A percentile compares a stretch with the other conserved stretches of the same genome.
Conservation (phyloP, 2,797 vertebrate genomes). For the Anguilla obscura region DNA sequence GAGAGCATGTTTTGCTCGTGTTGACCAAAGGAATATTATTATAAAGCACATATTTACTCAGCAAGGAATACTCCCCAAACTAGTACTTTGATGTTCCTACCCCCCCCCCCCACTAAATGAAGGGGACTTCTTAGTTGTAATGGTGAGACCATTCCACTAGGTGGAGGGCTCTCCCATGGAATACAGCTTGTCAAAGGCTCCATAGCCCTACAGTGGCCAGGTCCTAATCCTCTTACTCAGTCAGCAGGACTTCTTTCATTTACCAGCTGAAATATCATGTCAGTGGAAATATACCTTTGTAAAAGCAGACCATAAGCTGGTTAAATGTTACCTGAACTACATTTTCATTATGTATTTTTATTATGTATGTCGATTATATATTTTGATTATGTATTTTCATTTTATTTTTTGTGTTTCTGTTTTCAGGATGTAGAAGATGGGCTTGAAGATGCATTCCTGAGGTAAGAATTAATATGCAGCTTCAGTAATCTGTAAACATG, state of each 20-base stretch:
- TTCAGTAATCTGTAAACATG: neutral
- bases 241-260: neutral
- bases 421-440: slow-evolving; percentile 79
- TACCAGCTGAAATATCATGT: neutral
- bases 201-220: too few relatives aligned
- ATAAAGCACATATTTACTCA: too few relatives aligned
- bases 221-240: neutral
- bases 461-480: slow-evolving; percentile 64
- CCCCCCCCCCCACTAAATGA: too few relatives aligned
- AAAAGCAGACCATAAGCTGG: neutral
- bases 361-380: slow-evolving; percentile 14
- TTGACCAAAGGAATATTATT: too few relatives aligned
- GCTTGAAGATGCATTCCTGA: slow-evolving; percentile 74
- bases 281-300: neutral
- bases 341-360: neutral
- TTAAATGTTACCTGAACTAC: neutral
- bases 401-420: slow-evolving; percentile 5
- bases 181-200: neutral
- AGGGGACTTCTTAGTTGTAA: neutral
- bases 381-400: neutral
- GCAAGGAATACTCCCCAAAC: too few relatives aligned
- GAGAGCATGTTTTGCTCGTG: too few relatives aligned
- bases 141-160: slow-evolving; percentile 55
- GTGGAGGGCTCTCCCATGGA: slow-evolving; percentile 47
- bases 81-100: too few relatives aligned